These are phyloP conservation scores for Druon quercuslanigerum DNA, from an alignment of 1,140 invertebrate species.

Conservation along the genomic window DNA sequence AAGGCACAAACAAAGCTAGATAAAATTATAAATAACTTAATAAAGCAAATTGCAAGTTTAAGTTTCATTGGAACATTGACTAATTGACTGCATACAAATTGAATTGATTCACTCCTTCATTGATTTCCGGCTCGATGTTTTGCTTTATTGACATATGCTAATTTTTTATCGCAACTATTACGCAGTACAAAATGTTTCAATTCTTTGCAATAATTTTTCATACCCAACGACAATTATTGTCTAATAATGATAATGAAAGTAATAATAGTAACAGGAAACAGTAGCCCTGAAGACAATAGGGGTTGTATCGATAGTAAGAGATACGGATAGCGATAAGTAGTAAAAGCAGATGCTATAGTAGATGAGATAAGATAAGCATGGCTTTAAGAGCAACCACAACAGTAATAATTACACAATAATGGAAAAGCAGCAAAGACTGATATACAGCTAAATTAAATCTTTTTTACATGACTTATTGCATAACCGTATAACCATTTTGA, in stretches of 20 bases:
- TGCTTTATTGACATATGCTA: no score
- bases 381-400: constrained; percentile 34
- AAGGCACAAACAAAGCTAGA: constrained; percentile 31
- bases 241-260: neutral
- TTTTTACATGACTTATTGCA: constrained; percentile 64
- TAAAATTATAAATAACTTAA: neutral
- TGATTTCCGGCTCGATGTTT: no score
- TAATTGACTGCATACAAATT: no score
- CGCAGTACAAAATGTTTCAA: no score
- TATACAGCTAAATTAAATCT: constrained; percentile 65
- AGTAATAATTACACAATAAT: constrained; percentile 51
- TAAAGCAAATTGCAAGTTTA: neutral
- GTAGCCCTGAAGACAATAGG: neutral
- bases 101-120: no score
- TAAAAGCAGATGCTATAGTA: constrained; percentile 42
- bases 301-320: constrained; percentile 20
- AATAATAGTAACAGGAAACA: constrained; percentile 9
- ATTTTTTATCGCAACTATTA: no score
- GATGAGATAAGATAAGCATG: constrained; percentile 29
- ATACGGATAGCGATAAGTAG: constrained; percentile 50
- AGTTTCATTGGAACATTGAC: constrained; percentile 2
- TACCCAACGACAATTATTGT: no score
- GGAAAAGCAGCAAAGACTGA: constrained; percentile 56
- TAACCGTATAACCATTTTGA: constrained; percentile 61
- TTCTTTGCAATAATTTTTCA: no score